Evolutionary conservation across 2,888 invertebrate species (phyloP), one percentile per base, ranked within the genome.

Genomic region (Pandemis corylana): DNA sequence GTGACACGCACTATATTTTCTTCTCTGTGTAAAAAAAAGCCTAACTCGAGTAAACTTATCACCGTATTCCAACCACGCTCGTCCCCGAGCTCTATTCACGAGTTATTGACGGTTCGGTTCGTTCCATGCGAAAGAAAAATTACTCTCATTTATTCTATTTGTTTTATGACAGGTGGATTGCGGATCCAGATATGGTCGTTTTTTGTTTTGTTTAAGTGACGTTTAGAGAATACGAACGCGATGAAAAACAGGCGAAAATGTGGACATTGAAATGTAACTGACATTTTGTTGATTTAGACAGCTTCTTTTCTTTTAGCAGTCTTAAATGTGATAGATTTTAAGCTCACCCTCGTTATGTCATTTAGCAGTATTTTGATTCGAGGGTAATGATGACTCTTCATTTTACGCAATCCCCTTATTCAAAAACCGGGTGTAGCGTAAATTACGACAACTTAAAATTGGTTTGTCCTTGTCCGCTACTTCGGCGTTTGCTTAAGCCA

Each of bases 11-110:
- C 12, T n/a, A 20, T 56, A 13, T 15, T 20, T 56, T 15, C 5
- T 7, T 15, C 15, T 15, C 5, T 20, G 56, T 56, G 9, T n/a
- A 56, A 65, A 65, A 36, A 36, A 51, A 66, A 61, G 65, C 53
- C 59, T 42, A 65, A 70, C 69, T 61, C 65, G 49, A 51, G 49
- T 44, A 66, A 69, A 74, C 69, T 69, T 74, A 69, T 61, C 68
- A 68, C 46, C 69, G 51, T 70, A 74, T 74, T 74, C 74, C 61
- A 7, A 15, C 74, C 74, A 74, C 74, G 74, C 74, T 66, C 74
- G 61, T 74, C 74, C 74, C 74, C 44, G 36, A 66, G 74, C 69
- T 74, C 73, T 49, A 66, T 74, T 74, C 74, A 65, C 65, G 44
- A 66, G 69, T 74, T 70, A 74, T 74, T 66, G 74, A 69, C 74